Percentiles rank a stretch among this genome's conserved stretches.
phyloP scores from a whole-genome alignment of 2,113 vertebrate genomes.

The Gallinago undulata region DNA sequence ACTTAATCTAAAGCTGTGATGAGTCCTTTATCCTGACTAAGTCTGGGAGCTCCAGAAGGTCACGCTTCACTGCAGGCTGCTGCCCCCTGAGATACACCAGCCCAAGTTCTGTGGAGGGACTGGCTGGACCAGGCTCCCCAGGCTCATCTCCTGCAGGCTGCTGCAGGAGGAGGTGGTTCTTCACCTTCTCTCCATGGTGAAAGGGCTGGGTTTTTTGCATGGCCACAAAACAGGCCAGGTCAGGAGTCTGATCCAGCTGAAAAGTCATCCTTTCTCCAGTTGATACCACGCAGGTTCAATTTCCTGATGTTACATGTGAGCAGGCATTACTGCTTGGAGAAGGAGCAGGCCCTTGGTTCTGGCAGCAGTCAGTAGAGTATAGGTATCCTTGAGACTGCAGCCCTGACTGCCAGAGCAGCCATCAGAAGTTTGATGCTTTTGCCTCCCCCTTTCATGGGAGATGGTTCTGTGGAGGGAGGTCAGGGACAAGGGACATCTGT shows the following conservation, averaged over 20 bases:
- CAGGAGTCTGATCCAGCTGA: neutral
- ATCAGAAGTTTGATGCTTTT: too few relatives aligned
- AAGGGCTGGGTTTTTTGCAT: neutral
- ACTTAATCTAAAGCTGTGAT: neutral
- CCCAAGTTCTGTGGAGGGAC: accelerated
- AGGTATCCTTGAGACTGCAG: neutral
- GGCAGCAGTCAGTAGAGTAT: neutral
- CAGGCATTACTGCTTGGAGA: neutral
- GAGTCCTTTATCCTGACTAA: neutral
- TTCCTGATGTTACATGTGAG: neutral
- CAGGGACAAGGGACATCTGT: too few relatives aligned
- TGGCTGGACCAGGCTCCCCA: neutral
- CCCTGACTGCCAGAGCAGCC: too few relatives aligned
- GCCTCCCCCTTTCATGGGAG: neutral
- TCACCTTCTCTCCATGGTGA: neutral
- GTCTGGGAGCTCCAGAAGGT: too few relatives aligned
- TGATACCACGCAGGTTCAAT: accelerated
- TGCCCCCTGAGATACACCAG: neutral
- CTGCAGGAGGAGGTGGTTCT: neutral
- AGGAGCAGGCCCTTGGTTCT: neutral
- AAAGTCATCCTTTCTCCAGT: neutral
- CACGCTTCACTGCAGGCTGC: neutral
- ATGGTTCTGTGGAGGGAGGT: accelerated
- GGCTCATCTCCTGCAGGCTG: neutral
- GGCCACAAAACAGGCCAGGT: neutral